Conservation (phyloP, 2,113 vertebrate species). For the Neoarius graeffei region DNA sequence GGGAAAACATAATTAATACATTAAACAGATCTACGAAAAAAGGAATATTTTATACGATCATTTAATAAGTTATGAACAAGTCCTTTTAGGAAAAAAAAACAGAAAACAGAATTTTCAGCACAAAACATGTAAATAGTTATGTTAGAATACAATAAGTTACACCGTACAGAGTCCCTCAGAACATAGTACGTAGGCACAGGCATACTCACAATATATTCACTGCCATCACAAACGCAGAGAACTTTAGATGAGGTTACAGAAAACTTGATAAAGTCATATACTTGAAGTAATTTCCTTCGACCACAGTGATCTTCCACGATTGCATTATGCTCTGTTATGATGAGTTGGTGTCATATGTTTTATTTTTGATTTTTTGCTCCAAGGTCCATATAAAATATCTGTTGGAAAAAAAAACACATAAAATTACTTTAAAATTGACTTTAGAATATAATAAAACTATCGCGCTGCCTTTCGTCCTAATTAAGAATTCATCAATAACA, state of each 20-base stretch:
- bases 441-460: neutral
- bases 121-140: neutral
- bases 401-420: neutral
- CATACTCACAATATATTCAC: constrained; percentile 45
- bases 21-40: neutral
- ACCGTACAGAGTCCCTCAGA: neutral
- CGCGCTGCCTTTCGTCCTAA: neutral
- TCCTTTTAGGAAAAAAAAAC: neutral
- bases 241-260: constrained; percentile 37
- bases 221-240: constrained; percentile 21
- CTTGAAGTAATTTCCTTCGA: constrained; percentile 3
- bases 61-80: neutral
- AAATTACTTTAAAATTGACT: neutral
- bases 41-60: neutral
- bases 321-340: neutral
- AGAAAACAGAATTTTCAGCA: neutral
- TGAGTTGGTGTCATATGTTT: neutral
- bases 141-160: neutral
- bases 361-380: neutral
- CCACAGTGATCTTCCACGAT: neutral
- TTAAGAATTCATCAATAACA: neutral
- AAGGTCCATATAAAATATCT: constrained; percentile 9
- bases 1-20: neutral
- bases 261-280: constrained; percentile 33
- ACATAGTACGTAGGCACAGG: neutral